Evolutionary conservation across 35 echinoderm and acorn worm species (phyloP).

Genomic region (Anneissia japonica): DNA sequence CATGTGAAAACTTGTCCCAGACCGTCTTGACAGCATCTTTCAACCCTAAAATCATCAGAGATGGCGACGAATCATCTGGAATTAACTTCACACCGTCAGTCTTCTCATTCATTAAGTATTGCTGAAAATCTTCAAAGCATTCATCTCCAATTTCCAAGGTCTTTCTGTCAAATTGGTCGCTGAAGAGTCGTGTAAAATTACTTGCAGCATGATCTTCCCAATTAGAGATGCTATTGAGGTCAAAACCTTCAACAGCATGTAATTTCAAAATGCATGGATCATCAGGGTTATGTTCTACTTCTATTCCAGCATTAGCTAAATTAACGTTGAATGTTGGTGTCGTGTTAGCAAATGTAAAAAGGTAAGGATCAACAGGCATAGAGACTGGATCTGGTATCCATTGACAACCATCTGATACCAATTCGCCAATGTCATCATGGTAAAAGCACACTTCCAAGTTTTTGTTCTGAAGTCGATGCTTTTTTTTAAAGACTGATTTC

Average conservation of each 20-base stretch:
- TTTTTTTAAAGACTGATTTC: background rate
- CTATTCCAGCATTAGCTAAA: background rate
- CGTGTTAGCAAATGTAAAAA: background rate
- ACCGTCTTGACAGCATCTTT: background rate
- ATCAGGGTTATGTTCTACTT: background rate
- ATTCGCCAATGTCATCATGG: background rate
- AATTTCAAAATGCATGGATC: background rate
- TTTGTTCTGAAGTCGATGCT: background rate
- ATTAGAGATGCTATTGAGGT: background rate
- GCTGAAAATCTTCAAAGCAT: background rate
- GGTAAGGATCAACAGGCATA: background rate
- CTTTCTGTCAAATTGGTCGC: background rate
- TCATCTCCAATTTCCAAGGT: background rate
- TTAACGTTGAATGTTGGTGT: background rate
- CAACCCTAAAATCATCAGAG: too few species aligned
- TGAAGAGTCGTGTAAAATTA: background rate
- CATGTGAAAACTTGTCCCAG: background rate
- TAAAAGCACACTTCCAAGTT: background rate
- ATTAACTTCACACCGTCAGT: too few species aligned
- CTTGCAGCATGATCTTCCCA: background rate
- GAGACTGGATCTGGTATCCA: background rate
- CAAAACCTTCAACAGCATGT: background rate
- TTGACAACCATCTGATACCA: background rate
- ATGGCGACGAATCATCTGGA: too few species aligned
- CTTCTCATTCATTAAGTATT: too few species aligned